Percentiles rank a stretch among this genome's conserved stretches.
These are phyloP conservation scores for Rosalia funebris DNA, from an alignment of 2,888 invertebrate species.

Conservation along the genomic window DNA sequence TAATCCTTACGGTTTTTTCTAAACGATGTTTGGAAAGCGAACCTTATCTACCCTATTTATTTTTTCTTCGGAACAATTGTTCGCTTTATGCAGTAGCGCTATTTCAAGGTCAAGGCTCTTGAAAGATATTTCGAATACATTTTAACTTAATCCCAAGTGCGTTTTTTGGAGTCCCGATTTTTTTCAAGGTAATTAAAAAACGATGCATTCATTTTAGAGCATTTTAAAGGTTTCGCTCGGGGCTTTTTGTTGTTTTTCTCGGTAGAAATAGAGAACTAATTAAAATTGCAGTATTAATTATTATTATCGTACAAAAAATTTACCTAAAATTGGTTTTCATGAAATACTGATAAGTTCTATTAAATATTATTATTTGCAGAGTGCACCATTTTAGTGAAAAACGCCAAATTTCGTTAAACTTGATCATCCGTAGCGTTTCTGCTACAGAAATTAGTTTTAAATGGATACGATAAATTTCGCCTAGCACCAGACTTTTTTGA, in stretches of 20 bases:
- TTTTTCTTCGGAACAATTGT: neutral
- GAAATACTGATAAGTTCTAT: no score
- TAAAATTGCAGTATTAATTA: no score
- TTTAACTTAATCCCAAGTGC: neutral
- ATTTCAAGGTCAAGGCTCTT: constrained; percentile 2
- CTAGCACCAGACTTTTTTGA: no score
- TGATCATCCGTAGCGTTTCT: no score
- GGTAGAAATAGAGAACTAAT: neutral
- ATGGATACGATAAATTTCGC: no score
- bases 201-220: neutral
- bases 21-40: neutral
- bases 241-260: neutral
- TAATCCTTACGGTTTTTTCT: constrained; percentile 1
- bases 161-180: neutral
- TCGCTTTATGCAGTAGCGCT: neutral
- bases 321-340: no score
- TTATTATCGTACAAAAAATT: no score
- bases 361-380: no score
- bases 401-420: no score
- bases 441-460: no score
- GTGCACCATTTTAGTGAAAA: no score
- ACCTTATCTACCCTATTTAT: constrained; percentile 2
- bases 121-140: no score
- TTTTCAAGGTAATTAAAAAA: neutral
- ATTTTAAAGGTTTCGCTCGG: neutral